Base-by-base conservation (phyloP, 2,888 invertebrate species). In the Leucophenga montana region DNA sequence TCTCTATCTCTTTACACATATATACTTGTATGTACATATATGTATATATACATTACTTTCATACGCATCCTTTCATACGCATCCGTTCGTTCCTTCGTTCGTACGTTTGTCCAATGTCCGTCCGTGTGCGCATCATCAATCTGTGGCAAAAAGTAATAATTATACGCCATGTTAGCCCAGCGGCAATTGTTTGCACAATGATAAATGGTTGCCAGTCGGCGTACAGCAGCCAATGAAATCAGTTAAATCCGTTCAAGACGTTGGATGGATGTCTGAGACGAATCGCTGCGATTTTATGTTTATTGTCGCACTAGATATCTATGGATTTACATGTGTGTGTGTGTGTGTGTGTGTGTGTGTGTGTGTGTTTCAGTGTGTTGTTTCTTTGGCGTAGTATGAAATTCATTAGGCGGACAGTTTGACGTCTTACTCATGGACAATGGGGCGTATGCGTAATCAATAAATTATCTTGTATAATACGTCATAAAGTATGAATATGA, bases 121-220 rank as follows among this genome's bases (percentile, higher is more conserved):
- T 70, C 62, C 66, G 65, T 74, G 65, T 50, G 57, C 27, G 68
- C 31, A 56, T 71, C 54, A 68, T 59, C 44, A 48, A 62, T 66
- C 61, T 62, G 66, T 62, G 66, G 68, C 61, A 66, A 69, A 62
- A 74, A 68, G 71, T 66, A 75, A 84, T 81, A 84, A 81, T 81
- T 81, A 81, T 80, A 72, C 74, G 54, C 67, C 79, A 76, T 76
- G 80, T 78, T 75, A 69, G 68, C 75, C 84, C 71, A 65, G 72
- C 66, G 77, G 79, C 84, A 83, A 81, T 81, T 81, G 81, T 81
- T 83, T 74, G 83, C 75, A 16, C 61, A 75, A 83, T 81, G 84
- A 81, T 81, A 84, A 81, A 81, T 81, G 81, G 83, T 81, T 50
- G 69, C 72, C 27, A 39, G 33, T 3, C 22, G 69, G 66, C 64